These are phyloP conservation scores for Bactericera cockerelli DNA, from an alignment of 1,140 invertebrate genomes.

Conservation along the genomic window DNA sequence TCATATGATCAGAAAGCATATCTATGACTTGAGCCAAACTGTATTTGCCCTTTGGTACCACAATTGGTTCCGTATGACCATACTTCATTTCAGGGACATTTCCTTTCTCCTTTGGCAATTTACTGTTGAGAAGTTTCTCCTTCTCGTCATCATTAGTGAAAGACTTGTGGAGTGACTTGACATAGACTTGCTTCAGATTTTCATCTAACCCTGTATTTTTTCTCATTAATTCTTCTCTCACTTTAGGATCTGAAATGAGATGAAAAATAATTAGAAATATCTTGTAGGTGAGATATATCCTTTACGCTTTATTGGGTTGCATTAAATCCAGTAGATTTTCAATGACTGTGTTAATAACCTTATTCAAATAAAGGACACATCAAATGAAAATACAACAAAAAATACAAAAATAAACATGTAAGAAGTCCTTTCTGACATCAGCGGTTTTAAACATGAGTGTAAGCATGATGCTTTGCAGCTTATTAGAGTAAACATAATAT, in stretches of 20 bases:
- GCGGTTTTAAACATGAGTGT: too few species aligned
- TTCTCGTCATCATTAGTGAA: neutral
- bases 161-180: neutral
- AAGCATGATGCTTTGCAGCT: too few species aligned
- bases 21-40: conserved; percentile 6
- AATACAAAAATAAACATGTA: too few species aligned
- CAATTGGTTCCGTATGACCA: neutral
- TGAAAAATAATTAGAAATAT: too few species aligned
- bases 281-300: too few species aligned
- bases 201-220: neutral
- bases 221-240: neutral
- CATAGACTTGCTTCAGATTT: conserved; percentile 1
- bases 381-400: too few species aligned
- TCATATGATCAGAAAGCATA: neutral
- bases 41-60: neutral
- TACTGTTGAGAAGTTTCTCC: neutral
- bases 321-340: too few species aligned
- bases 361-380: too few species aligned
- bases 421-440: too few species aligned
- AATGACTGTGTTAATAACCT: too few species aligned
- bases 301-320: too few species aligned
- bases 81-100: neutral
- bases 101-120: neutral
- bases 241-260: neutral
- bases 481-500: too few species aligned